Evolutionary conservation across 2,797 vertebrate genomes (phyloP), one percentile per base, ranked within the genome.

Genomic region (Champsocephalus gunnari): DNA sequence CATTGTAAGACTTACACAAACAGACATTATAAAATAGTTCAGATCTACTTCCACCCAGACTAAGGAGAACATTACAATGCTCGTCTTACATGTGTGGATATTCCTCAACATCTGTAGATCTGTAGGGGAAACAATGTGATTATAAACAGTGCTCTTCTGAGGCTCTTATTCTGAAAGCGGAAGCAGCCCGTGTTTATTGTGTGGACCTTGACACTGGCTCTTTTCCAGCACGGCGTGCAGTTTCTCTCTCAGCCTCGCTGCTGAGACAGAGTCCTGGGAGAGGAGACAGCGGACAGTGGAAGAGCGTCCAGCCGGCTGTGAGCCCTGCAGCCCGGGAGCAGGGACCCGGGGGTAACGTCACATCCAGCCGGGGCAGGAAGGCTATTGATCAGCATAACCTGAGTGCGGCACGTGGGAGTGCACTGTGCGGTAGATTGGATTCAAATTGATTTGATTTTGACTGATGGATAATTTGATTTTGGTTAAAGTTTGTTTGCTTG

Each of bases 161-260:
- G 3, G 45, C 60, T 77, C 32, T 83, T 88, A 63, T 65, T 70
- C 28, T 88, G 84, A 85, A 81, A 79, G 70, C 41, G n/a, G 11
- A 57, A 64, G 54, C 6, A 32, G 47, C 32, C 10, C 34, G 3
- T 48, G 55, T 48, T 0, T 17, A 16, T 2, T n/a, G 3, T 32
- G 9, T 1, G 7, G 5, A 16, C 0, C 0, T 49, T 76, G 64
- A 80, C 66, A 5, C 1, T 24, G 0, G 16, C 50, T 64, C 12
- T 65, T 32, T 59, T 87, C 67, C 60, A 67, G 80, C 81, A 65
- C 75, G 88, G 63, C 69, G 58, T 74, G 81, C 76, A 51, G 34
- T 51, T 58, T 57, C n/a, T 49, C 53, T 76, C 74, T 48, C 58
- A 61, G 75, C 63, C 12, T 17, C 65, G 8, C 67, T 48, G 53